phyloP scores from a whole-genome alignment of 2,797 vertebrate genomes.

The Rousettus madagascariensis region DNA sequence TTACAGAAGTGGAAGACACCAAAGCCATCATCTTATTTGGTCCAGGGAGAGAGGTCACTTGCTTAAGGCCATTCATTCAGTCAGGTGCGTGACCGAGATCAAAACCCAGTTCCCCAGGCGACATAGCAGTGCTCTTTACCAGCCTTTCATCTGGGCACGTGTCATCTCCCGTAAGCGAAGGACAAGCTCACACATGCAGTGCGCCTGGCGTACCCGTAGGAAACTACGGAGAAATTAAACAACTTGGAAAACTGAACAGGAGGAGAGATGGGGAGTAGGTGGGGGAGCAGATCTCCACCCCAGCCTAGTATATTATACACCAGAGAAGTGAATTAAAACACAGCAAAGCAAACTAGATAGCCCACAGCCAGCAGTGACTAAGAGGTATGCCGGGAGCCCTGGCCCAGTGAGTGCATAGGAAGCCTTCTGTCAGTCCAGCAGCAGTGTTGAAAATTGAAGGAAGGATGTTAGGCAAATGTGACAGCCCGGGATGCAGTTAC shows the following conservation, averaged over 20 bases:
- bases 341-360: background rate
- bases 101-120: background rate
- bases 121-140: background rate
- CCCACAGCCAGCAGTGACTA: background rate
- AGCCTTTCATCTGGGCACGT: background rate
- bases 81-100: background rate
- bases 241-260: background rate
- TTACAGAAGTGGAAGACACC: background rate
- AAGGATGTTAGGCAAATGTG: constrained; percentile 80
- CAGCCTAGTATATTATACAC: background rate
- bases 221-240: background rate
- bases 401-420: constrained; percentile 56
- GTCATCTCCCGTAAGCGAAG: background rate
- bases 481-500: constrained; percentile 77
- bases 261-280: background rate
- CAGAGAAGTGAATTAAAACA: background rate
- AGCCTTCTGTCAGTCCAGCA: constrained; percentile 67
- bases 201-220: background rate
- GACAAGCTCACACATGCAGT: fast-evolving
- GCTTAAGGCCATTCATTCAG: background rate
- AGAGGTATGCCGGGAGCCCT: background rate
- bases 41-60: background rate
- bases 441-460: constrained; percentile 68
- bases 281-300: background rate
- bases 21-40: background rate